These are phyloP conservation scores for Ceratosolen solmsi DNA, from an alignment of 1,140 invertebrate genomes.

Conservation along the genomic window DNA sequence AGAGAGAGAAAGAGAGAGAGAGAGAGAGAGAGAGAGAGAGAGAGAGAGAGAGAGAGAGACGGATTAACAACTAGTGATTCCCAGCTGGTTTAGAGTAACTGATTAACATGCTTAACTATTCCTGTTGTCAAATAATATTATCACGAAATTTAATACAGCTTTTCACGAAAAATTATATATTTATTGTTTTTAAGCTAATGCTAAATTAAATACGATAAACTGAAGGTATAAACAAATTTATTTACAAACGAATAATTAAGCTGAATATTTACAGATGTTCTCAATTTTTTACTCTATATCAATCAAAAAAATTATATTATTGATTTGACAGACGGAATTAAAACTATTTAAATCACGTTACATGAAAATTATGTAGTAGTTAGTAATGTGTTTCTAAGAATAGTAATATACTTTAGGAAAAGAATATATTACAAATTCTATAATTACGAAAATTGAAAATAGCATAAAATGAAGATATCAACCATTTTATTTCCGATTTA, in stretches of 20 bases:
- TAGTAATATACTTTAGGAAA: background rate
- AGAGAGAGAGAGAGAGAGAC: no score
- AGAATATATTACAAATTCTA: background rate
- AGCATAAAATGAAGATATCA: background rate
- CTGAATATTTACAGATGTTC: no score
- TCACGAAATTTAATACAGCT: background rate
- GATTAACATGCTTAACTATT: background rate
- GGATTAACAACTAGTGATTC: background rate
- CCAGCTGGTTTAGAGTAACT: background rate
- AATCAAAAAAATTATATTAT: background rate
- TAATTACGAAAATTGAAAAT: background rate
- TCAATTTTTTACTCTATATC: background rate
- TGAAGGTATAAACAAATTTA: background rate
- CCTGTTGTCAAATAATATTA: background rate
- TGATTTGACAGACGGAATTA: background rate
- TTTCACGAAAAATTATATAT: no score
- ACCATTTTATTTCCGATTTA: background rate
- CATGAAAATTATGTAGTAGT: no score
- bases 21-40: no score
- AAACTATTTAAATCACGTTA: slow-evolving; percentile 27
- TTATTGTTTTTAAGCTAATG: no score
- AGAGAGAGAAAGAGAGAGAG: no score
- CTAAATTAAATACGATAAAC: no score
- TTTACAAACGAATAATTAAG: background rate
- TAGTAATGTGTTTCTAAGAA: slow-evolving; percentile 4